Evolutionary conservation across 2,113 vertebrate species (phyloP).

Genomic region (Cyphomyrus plagiostoma): DNA sequence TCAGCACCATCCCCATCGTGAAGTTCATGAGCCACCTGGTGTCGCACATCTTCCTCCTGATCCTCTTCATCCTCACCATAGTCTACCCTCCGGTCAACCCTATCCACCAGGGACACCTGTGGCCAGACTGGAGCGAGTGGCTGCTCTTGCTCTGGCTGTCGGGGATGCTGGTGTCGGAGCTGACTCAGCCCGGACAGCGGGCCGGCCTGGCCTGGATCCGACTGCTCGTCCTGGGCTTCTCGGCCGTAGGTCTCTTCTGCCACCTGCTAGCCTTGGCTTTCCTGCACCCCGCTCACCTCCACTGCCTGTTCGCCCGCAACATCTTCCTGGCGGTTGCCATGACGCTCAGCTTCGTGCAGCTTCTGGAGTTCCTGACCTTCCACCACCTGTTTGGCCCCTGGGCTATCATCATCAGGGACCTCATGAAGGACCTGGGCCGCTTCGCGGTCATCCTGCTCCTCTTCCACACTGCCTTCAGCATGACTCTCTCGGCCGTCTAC

Average conservation of each 20-base stretch:
- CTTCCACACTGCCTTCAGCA: constrained; percentile 51
- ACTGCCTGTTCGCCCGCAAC: constrained; percentile 51
- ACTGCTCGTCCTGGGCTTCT: constrained; percentile 45
- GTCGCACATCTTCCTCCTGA: constrained; percentile 49
- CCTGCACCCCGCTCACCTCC: constrained; percentile 24
- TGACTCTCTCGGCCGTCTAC: constrained; percentile 49
- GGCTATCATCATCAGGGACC: constrained; percentile 53
- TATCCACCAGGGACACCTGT: constrained; percentile 33
- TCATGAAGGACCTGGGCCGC: constrained; percentile 54
- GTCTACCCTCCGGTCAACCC: constrained; percentile 47
- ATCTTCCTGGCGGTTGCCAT: constrained; percentile 49
- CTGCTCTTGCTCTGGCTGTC: constrained; percentile 48
- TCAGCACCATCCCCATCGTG: constrained; percentile 49
- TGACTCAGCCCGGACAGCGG: constrained; percentile 43
- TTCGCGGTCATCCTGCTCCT: constrained; percentile 51
- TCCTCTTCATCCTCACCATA: constrained; percentile 49
- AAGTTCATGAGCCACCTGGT: constrained; percentile 57
- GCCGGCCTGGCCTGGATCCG: constrained; percentile 50
- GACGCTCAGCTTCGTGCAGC: constrained; percentile 51
- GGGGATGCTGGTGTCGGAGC: constrained; percentile 49
- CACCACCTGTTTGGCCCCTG: constrained; percentile 57
- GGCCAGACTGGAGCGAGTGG: constrained; percentile 49
- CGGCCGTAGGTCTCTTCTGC: constrained; percentile 39
- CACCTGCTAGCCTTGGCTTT: constrained; percentile 46
- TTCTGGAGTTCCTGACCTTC: constrained; percentile 54